Evolutionary conservation across 2,113 vertebrate species (phyloP).

Genomic region (Cyphomyrus discorhynchus): DNA sequence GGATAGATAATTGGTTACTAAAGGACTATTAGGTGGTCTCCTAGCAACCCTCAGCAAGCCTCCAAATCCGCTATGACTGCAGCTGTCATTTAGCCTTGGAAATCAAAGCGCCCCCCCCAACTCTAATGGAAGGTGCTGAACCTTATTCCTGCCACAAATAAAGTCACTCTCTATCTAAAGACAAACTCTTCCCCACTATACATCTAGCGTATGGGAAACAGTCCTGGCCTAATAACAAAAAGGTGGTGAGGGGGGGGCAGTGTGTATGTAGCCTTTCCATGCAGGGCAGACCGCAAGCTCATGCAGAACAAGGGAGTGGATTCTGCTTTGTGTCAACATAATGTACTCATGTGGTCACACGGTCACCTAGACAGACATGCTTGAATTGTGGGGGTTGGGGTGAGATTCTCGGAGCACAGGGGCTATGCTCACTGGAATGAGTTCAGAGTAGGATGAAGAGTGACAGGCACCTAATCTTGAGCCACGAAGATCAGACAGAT

Average conservation of each 20-base stretch:
- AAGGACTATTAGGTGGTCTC: constrained; percentile 55
- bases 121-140: constrained; percentile 35
- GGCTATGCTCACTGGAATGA: neutral
- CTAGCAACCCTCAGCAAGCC: constrained; percentile 58
- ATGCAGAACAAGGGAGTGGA: neutral
- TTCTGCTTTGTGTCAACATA: neutral
- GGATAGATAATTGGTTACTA: constrained; percentile 56
- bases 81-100: constrained; percentile 53
- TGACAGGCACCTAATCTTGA: neutral
- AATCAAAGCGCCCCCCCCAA: constrained; percentile 29
- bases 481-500: neutral
- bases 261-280: neutral
- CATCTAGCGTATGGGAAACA: constrained; percentile 12
- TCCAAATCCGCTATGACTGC: constrained; percentile 47
- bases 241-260: neutral
- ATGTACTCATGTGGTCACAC: neutral
- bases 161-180: constrained; percentile 24
- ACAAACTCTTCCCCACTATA: constrained; percentile 17
- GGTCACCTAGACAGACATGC: neutral
- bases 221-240: neutral
- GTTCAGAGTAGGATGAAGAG: neutral
- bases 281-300: neutral
- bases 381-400: neutral
- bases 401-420: neutral
- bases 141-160: constrained; percentile 24